Conservation (phyloP, 2,113 vertebrate genomes). For the Leucopsar rothschildi region DNA sequence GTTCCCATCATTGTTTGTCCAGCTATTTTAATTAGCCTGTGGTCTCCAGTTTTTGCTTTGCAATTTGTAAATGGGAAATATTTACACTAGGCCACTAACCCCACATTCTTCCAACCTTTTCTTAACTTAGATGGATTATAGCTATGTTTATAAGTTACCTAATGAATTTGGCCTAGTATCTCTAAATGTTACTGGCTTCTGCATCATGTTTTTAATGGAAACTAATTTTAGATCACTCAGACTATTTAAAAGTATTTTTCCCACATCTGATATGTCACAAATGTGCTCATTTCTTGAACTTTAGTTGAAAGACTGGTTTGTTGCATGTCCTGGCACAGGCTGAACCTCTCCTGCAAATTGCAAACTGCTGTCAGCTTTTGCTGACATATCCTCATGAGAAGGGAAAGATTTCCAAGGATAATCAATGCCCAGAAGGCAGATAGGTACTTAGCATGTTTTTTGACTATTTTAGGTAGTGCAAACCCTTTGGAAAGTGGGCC, state of each 20-base stretch:
- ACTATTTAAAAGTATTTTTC: not conserved
- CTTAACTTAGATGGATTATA: not conserved
- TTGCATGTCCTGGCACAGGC: not conserved
- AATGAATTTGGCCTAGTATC: not conserved
- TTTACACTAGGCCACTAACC: not conserved
- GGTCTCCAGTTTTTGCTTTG: not conserved
- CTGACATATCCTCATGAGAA: not conserved
- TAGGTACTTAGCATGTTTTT: not conserved
- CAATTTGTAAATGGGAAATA: constrained; percentile 36
- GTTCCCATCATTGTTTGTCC: constrained; percentile 11
- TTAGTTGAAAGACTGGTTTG: not conserved
- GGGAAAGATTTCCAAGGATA: not conserved
- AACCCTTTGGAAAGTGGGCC: not conserved
- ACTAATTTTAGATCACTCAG: not conserved
- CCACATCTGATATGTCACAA: not conserved
- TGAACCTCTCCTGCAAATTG: not conserved
- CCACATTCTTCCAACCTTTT: not conserved
- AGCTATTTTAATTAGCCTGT: constrained; percentile 47
- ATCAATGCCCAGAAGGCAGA: not conserved
- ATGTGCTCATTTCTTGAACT: not conserved
- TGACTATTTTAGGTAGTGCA: not conserved
- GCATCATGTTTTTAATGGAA: not conserved
- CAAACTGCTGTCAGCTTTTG: not conserved
- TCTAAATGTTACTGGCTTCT: not conserved
- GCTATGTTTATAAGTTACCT: constrained; percentile 10